A percentile compares a stretch with the other conserved stretches of the same genome.
Evolutionary conservation across 2,888 invertebrate genomes (phyloP).

Genomic region (Amphipyra berbera): DNA sequence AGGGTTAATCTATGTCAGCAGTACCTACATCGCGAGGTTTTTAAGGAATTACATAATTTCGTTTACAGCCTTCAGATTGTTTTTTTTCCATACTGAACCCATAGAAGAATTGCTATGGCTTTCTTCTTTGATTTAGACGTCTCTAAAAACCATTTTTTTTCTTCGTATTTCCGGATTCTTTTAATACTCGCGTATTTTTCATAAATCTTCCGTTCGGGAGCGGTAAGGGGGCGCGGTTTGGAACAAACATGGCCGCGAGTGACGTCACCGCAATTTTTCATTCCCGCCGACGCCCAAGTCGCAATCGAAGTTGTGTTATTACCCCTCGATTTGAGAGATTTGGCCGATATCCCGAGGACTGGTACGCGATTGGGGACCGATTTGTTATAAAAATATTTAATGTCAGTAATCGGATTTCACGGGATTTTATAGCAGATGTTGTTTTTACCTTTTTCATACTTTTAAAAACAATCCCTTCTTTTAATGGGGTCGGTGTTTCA

Average conservation of each 20-base stretch:
- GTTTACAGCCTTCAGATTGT: too few relatives aligned
- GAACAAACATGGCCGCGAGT: conserved; percentile 39
- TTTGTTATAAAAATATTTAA: conserved; percentile 36
- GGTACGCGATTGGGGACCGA: conserved; percentile 13
- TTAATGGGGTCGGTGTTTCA: too few relatives aligned
- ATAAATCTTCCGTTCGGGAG: conserved; percentile 42
- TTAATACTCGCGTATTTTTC: conserved; percentile 23
- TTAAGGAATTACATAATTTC: too few relatives aligned
- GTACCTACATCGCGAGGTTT: too few relatives aligned
- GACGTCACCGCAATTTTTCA: conserved; percentile 60
- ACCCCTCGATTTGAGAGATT: conserved; percentile 25
- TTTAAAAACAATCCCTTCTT: neutral
- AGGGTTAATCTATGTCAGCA: too few relatives aligned
- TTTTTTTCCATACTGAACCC: too few relatives aligned
- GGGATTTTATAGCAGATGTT: neutral
- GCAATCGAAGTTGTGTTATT: conserved; percentile 47
- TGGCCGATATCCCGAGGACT: conserved; percentile 23
- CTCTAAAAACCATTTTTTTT: too few relatives aligned
- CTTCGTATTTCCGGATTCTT: too few relatives aligned
- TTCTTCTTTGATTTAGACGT: too few relatives aligned
- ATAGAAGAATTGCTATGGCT: too few relatives aligned
- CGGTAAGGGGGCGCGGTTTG: conserved; percentile 37
- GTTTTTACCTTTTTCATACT: neutral
- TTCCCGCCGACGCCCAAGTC: conserved; percentile 42
- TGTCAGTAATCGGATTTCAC: conserved; percentile 3